These are phyloP conservation scores for Empis stercorea DNA, from an alignment of 2,888 invertebrate species.

Conservation along the genomic window DNA sequence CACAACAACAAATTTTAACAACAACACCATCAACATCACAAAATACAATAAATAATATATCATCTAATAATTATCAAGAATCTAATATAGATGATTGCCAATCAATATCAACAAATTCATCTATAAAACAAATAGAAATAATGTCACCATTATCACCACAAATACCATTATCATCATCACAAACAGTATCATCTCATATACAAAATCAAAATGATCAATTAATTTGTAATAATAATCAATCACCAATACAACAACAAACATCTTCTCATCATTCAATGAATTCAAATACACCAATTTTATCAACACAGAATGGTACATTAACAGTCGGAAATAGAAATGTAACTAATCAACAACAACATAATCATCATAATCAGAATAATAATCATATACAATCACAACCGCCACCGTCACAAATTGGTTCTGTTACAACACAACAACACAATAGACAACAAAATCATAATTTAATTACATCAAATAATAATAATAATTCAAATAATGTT, in stretches of 20 bases:
- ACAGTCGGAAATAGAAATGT: conserved; percentile 12
- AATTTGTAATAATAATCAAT: background rate
- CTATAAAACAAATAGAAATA: conserved; percentile 20
- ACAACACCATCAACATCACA: conserved; percentile 2
- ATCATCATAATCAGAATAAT: conserved; percentile 11
- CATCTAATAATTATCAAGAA: conserved; percentile 1
- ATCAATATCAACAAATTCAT: conserved; percentile 16
- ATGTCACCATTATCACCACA: conserved; percentile 17
- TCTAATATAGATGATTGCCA: conserved; percentile 11
- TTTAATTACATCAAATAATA: background rate
- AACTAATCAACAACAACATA: conserved; percentile 9
- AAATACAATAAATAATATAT: background rate
- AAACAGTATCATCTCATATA: conserved; percentile 1
- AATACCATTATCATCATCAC: conserved; percentile 11
- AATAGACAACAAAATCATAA: conserved; percentile 8
- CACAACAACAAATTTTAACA: conserved; percentile 20
- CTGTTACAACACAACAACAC: conserved; percentile 2
- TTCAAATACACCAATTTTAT: background rate
- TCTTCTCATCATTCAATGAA: background rate
- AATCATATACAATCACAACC: conserved; percentile 10
- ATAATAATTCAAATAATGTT: background rate
- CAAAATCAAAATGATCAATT: conserved; percentile 3
- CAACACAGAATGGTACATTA: conserved; percentile 5
- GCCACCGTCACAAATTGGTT: conserved; percentile 8
- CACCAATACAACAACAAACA: background rate